Conservation (phyloP, 2,888 invertebrate species). For the Artemia sp. region DNA sequence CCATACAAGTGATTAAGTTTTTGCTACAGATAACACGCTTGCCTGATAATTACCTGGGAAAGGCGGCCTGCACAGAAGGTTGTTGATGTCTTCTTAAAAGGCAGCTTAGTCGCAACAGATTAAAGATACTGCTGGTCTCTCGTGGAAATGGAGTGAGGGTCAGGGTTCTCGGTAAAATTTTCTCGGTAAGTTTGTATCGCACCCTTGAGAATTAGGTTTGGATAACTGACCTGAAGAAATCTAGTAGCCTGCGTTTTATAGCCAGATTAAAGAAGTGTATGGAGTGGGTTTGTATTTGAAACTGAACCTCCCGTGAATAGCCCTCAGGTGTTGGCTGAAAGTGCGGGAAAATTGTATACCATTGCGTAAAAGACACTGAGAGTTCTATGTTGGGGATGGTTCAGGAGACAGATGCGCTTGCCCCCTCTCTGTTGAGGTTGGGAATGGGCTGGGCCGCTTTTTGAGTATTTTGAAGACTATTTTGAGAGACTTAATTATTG, state of each 20-base stretch:
- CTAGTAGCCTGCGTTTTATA: no score
- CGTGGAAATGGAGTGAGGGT: not conserved
- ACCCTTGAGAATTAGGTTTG: not conserved
- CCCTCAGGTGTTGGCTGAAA: not conserved
- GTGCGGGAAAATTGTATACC: not conserved
- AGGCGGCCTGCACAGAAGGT: not conserved
- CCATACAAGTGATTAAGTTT: no score
- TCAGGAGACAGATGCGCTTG: not conserved
- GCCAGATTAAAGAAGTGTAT: not conserved
- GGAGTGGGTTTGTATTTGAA: not conserved
- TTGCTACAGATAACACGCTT: not conserved
- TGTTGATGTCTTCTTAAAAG: not conserved
- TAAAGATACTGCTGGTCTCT: conserved; percentile 2
- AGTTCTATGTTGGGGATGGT: not conserved
- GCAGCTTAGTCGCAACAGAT: not conserved
- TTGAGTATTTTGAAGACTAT: not conserved
- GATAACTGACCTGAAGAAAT: no score
- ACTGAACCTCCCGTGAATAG: not conserved
- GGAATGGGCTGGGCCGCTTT: no score
- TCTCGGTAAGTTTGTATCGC: not conserved
- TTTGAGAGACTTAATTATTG: not conserved
- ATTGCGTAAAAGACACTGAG: not conserved
- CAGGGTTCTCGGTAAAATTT: not conserved
- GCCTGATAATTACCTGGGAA: not conserved
- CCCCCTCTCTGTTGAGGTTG: no score